Conservation (phyloP, 2,113 vertebrate genomes). For the Paramormyrops kingsleyae region DNA sequence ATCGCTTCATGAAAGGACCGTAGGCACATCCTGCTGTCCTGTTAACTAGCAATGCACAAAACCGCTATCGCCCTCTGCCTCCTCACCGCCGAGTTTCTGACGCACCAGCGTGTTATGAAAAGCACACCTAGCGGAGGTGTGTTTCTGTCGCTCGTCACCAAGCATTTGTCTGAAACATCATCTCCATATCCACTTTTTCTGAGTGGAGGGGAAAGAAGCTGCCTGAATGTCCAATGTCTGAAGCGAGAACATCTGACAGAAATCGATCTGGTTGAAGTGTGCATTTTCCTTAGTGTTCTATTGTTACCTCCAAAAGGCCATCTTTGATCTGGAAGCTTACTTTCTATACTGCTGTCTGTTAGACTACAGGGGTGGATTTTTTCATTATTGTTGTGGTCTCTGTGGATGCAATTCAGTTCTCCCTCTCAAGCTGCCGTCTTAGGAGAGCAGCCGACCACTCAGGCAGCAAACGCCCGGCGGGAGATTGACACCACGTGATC, state of each 20-base stretch:
- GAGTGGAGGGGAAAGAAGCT: neutral
- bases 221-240: neutral
- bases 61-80: neutral
- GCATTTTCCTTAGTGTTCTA: neutral
- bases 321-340: slow-evolving; percentile 10
- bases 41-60: neutral
- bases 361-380: neutral
- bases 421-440: neutral
- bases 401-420: neutral
- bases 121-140: neutral
- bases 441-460: neutral
- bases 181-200: neutral
- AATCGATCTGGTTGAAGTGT: neutral
- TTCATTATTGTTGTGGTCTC: neutral
- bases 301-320: neutral
- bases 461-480: neutral
- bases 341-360: neutral
- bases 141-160: neutral
- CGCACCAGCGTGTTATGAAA: neutral
- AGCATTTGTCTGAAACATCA: neutral
- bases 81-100: neutral
- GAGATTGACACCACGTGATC: neutral
- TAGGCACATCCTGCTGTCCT: neutral
- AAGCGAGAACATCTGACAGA: neutral
- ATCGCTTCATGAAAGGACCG: neutral